Evolutionary conservation across 2,888 invertebrate species (phyloP).

Genomic region (Xanthorhoe spadicearia): DNA sequence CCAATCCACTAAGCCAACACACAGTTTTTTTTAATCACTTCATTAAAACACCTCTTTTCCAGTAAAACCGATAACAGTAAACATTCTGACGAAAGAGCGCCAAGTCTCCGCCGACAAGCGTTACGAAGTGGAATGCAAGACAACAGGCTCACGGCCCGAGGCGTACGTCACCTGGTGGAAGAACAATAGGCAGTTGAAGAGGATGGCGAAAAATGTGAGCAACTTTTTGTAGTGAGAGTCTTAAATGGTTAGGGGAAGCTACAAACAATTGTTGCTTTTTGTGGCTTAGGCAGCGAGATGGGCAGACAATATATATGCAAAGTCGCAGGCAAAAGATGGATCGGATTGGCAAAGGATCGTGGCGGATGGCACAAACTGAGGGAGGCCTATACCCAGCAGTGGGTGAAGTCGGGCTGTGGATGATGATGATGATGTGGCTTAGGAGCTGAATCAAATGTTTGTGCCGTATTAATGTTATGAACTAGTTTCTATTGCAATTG

Average conservation of each 20-base stretch:
- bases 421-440: no score
- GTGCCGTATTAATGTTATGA: no score
- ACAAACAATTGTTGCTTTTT: not conserved
- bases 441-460: no score
- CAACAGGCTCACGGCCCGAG: slow-evolving; percentile 93
- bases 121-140: slow-evolving; percentile 94
- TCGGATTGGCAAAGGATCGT: no score
- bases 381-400: no score
- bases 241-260: not conserved
- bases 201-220: slow-evolving; percentile 90
- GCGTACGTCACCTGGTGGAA: slow-evolving; percentile 96
- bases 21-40: not conserved
- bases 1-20: no score
- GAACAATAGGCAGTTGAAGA: slow-evolving; percentile 91
- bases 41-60: slow-evolving; percentile 30
- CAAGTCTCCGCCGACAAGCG: slow-evolving; percentile 93
- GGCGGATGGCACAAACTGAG: no score
- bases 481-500: no score
- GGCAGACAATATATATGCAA: no score
- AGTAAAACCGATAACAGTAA: slow-evolving; percentile 94
- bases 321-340: no score
- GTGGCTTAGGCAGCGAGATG: no score
- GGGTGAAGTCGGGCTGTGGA: no score
- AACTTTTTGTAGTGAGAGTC: not conserved
- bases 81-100: slow-evolving; percentile 92